Evolutionary conservation across 2,888 invertebrate species (phyloP), one percentile per base, ranked within the genome.

Genomic region (Thecocarcelia acutangulata): DNA sequence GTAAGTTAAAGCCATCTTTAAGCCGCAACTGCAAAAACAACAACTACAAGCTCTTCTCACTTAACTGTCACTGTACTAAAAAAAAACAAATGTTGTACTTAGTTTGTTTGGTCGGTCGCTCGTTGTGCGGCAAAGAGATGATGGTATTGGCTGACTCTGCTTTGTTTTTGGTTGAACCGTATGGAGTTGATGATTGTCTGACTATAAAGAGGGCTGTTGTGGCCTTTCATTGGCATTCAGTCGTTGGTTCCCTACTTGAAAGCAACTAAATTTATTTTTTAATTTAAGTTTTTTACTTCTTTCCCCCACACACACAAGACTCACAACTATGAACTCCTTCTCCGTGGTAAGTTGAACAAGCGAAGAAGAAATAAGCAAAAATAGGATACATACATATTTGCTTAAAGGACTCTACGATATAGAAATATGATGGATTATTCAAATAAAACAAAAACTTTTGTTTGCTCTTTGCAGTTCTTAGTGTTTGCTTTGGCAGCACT

Each of bases 401-500:
- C 37, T 9, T 19, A 50, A 69, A 81, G 84, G 83, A 84, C 83
- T 83, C 80, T 48, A 0, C 40, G 24, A 11, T 9, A 21, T 0
- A 54, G 12, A 24, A 54, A 24, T 13, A 24, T n/a, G 0, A 15
- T 28, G 28, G 40, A 50, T 42, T 59, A 42, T 37, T 37, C 6
- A 15, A 46, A 17, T 21, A 9, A 19, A 5, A 68, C 66, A 80
- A 42, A 76, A 66, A 15, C 33, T 17, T 61, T 58, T 69, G 46
- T 54, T 56, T 78, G 75, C 56, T 75, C 63, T 40, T 74, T 85
- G 83, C 93, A 96, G 96, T 96, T 95, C 93, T 93, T 96, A 93
- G 94, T 95, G 92, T 93, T 95, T 89, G 95, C 95, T 89, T 92
- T 96, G 93, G 95, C 94, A 90, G 94, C 94, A 90, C 92, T 93